Percentiles rank a stretch among this genome's conserved stretches.
Conservation (phyloP, 2,888 invertebrate species). For the Synanthedon andrenaeformis region DNA sequence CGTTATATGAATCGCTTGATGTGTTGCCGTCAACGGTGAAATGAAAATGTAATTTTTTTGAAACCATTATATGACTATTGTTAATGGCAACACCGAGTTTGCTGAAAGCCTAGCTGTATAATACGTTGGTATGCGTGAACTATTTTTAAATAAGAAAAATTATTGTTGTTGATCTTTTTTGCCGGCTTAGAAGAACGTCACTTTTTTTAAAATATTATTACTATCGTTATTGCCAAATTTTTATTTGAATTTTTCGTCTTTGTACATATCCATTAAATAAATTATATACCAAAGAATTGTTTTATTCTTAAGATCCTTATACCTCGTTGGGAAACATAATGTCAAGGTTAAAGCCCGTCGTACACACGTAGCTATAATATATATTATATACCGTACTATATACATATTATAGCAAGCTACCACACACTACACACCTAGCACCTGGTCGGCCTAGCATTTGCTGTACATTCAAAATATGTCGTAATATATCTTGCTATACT, state of each 20-base stretch:
- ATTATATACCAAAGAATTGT: slow-evolving; percentile 54
- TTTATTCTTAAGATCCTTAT: slow-evolving; percentile 18
- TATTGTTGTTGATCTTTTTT: slow-evolving; percentile 55
- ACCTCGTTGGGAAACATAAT: slow-evolving; percentile 2
- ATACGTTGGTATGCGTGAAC: slow-evolving; percentile 29
- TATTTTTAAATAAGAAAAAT: slow-evolving; percentile 40
- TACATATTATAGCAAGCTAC: too few species aligned
- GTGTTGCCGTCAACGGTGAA: slow-evolving; percentile 16
- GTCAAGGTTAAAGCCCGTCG: too few species aligned
- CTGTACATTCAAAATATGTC: too few species aligned
- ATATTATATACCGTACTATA: too few species aligned
- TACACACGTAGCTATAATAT: too few species aligned
- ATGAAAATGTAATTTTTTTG: slow-evolving; percentile 1
- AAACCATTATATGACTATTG: too few species aligned
- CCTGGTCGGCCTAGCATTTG: too few species aligned
- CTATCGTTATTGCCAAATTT: slow-evolving; percentile 66
- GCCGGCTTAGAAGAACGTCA: slow-evolving; percentile 48
- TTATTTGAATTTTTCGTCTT: slow-evolving; percentile 61
- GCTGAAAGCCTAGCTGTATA: slow-evolving; percentile 11
- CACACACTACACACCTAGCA: too few species aligned
- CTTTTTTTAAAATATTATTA: slow-evolving; percentile 30
- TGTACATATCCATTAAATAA: slow-evolving; percentile 69
- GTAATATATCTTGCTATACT: too few species aligned
- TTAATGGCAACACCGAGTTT: slow-evolving; percentile 20
- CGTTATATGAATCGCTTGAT: slow-evolving; percentile 25